Evolutionary conservation across 2,888 invertebrate genomes (phyloP).

Genomic region (Odontomyia ornata): DNA sequence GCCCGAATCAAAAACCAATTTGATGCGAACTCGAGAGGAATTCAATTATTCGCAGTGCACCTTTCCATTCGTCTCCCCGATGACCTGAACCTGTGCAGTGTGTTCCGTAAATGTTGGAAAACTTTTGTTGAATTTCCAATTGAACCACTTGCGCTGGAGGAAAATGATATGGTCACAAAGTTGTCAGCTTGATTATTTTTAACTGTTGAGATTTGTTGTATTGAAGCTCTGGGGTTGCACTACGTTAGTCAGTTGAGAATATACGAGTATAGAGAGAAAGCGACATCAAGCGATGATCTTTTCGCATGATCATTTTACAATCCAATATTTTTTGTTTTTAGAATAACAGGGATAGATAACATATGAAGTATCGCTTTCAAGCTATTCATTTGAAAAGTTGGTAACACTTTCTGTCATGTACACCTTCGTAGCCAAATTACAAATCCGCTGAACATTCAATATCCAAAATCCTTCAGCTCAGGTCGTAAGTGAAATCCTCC

Average conservation of each 20-base stretch:
- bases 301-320: too few relatives aligned
- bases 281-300: too few relatives aligned
- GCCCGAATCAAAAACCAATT: constrained; percentile 43
- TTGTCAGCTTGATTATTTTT: neutral
- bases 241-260: too few relatives aligned
- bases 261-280: too few relatives aligned
- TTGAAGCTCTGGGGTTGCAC: neutral
- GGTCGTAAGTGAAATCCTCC: too few relatives aligned
- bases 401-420: neutral
- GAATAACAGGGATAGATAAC: too few relatives aligned
- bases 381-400: neutral
- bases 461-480: too few relatives aligned
- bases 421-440: neutral
- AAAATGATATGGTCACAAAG: neutral
- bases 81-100: constrained; percentile 24
- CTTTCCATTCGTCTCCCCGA: neutral
- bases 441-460: too few relatives aligned
- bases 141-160: neutral
- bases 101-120: constrained; percentile 15
- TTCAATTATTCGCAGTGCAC: constrained; percentile 35
- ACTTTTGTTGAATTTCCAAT: constrained; percentile 31
- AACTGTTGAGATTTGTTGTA: neutral
- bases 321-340: too few relatives aligned
- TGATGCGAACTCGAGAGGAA: constrained; percentile 25
- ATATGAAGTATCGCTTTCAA: too few relatives aligned